Evolutionary conservation across 2,797 vertebrate species (phyloP), one percentile per base, ranked within the genome.

Genomic region (Sebastes wilsoni): DNA sequence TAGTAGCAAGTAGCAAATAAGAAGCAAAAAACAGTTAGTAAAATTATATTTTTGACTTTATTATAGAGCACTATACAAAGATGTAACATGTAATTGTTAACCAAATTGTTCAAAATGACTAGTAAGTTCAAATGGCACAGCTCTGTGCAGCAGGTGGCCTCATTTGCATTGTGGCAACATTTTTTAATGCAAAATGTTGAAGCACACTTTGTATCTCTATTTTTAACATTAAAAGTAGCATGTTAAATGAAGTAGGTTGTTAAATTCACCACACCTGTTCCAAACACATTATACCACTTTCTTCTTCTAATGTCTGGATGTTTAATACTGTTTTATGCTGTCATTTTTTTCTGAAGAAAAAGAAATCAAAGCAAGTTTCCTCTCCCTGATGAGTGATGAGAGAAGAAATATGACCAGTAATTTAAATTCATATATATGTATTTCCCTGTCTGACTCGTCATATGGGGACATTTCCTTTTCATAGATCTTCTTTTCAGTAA

Each of bases 401-500:
- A 69, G 8, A 36, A 13, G 28, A 62, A 71, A 61, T 66, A 32
- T 32, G 4, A 8, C 18, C 16, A n/a, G 25, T 71, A 25, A 72
- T 64, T 77, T 62, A 36, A 42, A 58, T 75, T 38, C 4, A 32
- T 49, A 20, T 30, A 27, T 66, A 13, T 60, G 52, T 61, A 80
- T 68, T 64, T 79, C 59, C 42, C 34, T 59, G 3, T 79, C 49
- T 69, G 38, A 36, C 59, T 55, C 54, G 8, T 75, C 67, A 54
- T 20, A 13, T 4, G 62, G n/a, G 72, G 75, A 30, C 6, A 36
- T 46, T 34, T 79, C 6, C 56, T 22, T 66, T 71, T 72, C 18
- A 52, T 34, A 49, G 13, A 58, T 67, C 22, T 56, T 46, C 38
- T 34, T 68, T 56, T 69, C 23, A 75, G n/a, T 65, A 81, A 75